Base-by-base conservation (phyloP, 2,113 vertebrate species). In the Ellobius talpinus region DNA sequence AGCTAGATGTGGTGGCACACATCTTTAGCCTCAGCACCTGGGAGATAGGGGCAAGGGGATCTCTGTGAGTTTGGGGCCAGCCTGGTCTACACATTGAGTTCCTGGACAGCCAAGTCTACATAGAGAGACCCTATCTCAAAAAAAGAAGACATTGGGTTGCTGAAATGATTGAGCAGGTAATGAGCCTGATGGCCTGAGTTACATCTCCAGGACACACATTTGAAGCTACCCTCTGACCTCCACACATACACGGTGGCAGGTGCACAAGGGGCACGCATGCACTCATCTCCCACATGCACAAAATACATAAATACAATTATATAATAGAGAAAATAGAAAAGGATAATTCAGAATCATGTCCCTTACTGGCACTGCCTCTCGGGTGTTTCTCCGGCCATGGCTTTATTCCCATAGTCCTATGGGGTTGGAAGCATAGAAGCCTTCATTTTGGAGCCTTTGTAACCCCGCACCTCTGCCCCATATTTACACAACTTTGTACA, bases 401-500 rank as follows among this genome's bases (percentile, higher is more conserved):
- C 55, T 93, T 92, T 88, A 93, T 81, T n/a, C 24, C 31, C 66
- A 74, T 92, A 86, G 61, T 95, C 85, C 90, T 76, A 90, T 63
- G 50, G 36, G n/a, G 19, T 84, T 96, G 65, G 87, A 95, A 94
- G 68, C 66, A 93, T 1, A 89, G 12, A 68, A 63, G 52, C 58
- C 95, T 89, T 95, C 79, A 97, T 95, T 92, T 96, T 96, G 78
- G 93, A 92, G 33, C 36, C 45, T 92, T 81, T 91, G 70, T 95
- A 78, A 66, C 89, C 82, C 88, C 91, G 94, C 61, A 77, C 84
- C 61, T 87, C 87, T 39, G 66, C 81, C 94, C 94, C 58, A 94
- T 94, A 94, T 93, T 93, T 94, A 97, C 93, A 86, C 81, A 96
- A 97, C 91, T 96, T 94, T 96, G 85, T 95, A 94, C 91, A 52